Evolutionary conservation across 1,140 invertebrate genomes (phyloP), one percentile per base, ranked within the genome.

Genomic region (Drosophila takahashii): DNA sequence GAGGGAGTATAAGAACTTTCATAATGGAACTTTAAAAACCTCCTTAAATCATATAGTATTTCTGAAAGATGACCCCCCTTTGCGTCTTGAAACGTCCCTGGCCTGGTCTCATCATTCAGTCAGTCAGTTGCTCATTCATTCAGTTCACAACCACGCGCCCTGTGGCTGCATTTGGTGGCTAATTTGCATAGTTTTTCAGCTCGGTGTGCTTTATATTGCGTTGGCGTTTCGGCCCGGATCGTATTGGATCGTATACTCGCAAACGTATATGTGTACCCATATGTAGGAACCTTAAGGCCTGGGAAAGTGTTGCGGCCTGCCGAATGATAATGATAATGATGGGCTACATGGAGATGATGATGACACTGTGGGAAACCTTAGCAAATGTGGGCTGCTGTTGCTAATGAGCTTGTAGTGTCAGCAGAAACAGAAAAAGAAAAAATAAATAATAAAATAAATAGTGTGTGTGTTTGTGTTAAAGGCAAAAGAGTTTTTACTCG

Each of bases 341-440:
- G 60, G 60, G 47, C 27, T 5, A 15, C 47, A 45, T 47, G 37
- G 37, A 11, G 58, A 64, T 81, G 81, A 87, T 83, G 79, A 87
- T 83, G 79, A 83, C 71, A 89, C 83, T 87, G 83, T 87, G 83
- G 83, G 83, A 87, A 87, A 87, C 83, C 84, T 86, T 86, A 86
- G 61, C 57, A 79, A 81, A 76, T 87, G 83, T 86, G 75, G 83
- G 83, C 70, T 87, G 83, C 62, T 67, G 74, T 64, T 77, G 47
- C 58, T 86, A 87, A 86, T 86, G 83, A 86, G 83, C 78, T 87
- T 72, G 83, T 78, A 75, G 81, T 84, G 64, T 81, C 79, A 72
- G 71, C 65, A 77, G 34, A 81, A 65, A 50, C 42, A 57, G 29
- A 56, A 36, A 64, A 45, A 22, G 53, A 39, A 66, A 64, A 18